Conservation (phyloP, 2,797 vertebrate genomes). For the Eptatretus atami region DNA sequence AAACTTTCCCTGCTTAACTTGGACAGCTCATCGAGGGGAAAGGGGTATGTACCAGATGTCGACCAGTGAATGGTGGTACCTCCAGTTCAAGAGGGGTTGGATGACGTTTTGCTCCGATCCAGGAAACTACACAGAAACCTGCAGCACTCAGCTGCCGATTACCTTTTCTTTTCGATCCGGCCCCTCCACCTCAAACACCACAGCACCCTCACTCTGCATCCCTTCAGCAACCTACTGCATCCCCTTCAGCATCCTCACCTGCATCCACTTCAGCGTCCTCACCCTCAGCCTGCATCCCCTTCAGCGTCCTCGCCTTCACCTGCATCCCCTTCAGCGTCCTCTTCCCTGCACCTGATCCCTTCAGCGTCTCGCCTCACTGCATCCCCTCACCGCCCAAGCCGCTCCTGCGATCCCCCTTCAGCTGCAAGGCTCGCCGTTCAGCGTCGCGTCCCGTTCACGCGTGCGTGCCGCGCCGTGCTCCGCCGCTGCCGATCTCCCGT, state of each 20-base stretch:
- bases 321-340: too few species aligned
- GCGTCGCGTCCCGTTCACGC: neutral
- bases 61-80: too few species aligned
- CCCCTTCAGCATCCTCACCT: neutral
- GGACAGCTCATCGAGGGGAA: too few species aligned
- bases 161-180: neutral
- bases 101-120: too few species aligned
- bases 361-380: neutral
- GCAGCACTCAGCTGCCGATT: too few species aligned
- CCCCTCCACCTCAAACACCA: neutral
- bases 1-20: too few species aligned
- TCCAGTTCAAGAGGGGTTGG: too few species aligned
- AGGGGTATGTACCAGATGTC: too few species aligned
- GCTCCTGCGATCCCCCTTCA: neutral
- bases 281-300: too few species aligned
- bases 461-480: neutral
- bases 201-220: neutral
- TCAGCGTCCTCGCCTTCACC: too few species aligned
- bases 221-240: neutral
- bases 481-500: neutral
- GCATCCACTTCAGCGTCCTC: too few species aligned
- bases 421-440: neutral
- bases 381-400: neutral
- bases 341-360: neutral
- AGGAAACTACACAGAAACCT: too few species aligned